phyloP scores from a whole-genome alignment of 2,113 vertebrate species.

The Vanacampus margaritifer region DNA sequence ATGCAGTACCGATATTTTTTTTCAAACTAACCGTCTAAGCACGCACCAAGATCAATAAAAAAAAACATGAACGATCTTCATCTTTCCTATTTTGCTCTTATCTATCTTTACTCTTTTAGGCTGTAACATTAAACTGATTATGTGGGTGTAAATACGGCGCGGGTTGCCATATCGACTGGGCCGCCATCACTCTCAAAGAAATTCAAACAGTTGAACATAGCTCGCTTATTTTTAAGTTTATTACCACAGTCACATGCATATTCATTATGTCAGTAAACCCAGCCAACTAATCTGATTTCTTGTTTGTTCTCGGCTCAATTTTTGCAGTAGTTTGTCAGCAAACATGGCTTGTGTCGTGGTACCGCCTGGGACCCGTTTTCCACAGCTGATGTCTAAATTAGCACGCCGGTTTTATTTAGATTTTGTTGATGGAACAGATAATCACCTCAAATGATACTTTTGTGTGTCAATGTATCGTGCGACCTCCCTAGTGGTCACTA shows the following conservation, averaged over 20 bases:
- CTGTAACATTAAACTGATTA: constrained; percentile 28
- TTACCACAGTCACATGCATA: constrained; percentile 5
- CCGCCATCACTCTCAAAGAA: constrained; percentile 20
- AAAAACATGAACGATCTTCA: constrained; percentile 34
- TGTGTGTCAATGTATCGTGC: constrained; percentile 1
- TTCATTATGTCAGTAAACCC: neutral
- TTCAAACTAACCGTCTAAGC: neutral
- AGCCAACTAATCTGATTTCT: neutral
- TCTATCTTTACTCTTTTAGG: constrained; percentile 37
- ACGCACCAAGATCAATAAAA: constrained; percentile 18
- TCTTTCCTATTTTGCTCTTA: constrained; percentile 29
- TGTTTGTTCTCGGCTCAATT: neutral
- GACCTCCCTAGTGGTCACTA: constrained; percentile 20
- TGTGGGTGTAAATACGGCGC: constrained; percentile 23
- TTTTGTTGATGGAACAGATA: neutral
- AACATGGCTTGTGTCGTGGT: neutral
- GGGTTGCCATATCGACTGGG: constrained; percentile 13
- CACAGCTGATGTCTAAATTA: neutral
- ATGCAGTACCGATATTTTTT: neutral
- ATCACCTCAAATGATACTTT: constrained; percentile 1
- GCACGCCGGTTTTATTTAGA: constrained; percentile 19
- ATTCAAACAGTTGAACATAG: constrained; percentile 6
- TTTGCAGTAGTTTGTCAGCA: neutral
- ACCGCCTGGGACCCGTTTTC: neutral
- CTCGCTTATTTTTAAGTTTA: neutral